Evolutionary conservation across 2,888 invertebrate genomes (phyloP), one percentile per base, ranked within the genome.

Genomic region (Stegana nigrithorax): DNA sequence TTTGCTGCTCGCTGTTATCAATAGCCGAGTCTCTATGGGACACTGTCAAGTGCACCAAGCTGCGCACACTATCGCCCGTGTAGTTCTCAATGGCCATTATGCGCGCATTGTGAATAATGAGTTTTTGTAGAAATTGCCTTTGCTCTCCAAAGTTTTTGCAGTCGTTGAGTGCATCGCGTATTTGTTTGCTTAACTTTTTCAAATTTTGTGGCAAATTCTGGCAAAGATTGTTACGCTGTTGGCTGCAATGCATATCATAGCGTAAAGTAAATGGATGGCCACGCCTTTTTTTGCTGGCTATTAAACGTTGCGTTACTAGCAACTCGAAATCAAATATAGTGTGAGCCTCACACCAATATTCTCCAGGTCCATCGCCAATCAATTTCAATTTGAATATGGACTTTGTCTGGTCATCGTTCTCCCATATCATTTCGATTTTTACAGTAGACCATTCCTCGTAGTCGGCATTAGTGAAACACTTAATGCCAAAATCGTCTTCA

Each of bases 341-440:
- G 69, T 89, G 88, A 0, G 88, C 89, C 81, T 89, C 89, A 76
- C 91, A 91, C 90, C 90, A 91, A 77, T 91, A 91, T 67, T 89
- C 87, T 1, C 90, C 90, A 0, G 89, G 87, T 63, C 87, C 86
- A 44, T 88, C 85, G 2, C 85, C 86, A 44, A 88, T 83, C 1
- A 89, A 78, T 67, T 88, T 84, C 2, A 91, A 73, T 60, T 86
- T 81, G 67, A 88, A 90, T 4, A 89, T 86, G 0, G 79, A 70
- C 59, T 83, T 82, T 0, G 72, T 68, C 17, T 70, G 62, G 2
- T 67, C 60, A 5, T 68, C 53, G 47, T 77, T 81, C 63, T 82
- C 78, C 84, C 84, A 84, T 44, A 81, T 70, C 17, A 72, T 61
- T 14, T 87, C 80, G 6, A 88, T 75, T 66, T 87, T 82, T 0